Evolutionary conservation across 2,113 vertebrate genomes (phyloP).

Genomic region (Laticauda laticaudata): DNA sequence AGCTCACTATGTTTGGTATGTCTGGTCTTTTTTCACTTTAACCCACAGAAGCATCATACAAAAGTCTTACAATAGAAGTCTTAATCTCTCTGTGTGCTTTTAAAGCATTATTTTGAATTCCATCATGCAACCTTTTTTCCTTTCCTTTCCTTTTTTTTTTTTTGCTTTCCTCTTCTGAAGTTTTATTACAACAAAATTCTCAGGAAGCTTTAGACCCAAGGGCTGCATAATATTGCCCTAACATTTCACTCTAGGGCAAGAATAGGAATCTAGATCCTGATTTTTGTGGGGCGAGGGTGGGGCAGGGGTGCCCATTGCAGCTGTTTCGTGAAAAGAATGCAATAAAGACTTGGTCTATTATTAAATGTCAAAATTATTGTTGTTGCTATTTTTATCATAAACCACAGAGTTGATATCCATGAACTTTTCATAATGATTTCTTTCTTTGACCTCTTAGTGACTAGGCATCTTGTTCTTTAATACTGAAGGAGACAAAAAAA

Average conservation of each 20-base stretch:
- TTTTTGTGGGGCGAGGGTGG: conserved; percentile 53
- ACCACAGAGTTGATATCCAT: conserved; percentile 73
- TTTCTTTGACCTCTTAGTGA: conserved; percentile 84
- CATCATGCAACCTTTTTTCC: conserved; percentile 72
- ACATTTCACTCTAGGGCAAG: conserved; percentile 74
- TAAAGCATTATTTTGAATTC: conserved; percentile 82
- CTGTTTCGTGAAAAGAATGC: conserved; percentile 68
- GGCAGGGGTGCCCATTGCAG: conserved; percentile 44
- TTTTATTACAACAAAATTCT: conserved; percentile 86
- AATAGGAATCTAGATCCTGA: conserved; percentile 60
- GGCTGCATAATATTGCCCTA: conserved; percentile 79
- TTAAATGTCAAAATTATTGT: conserved; percentile 67
- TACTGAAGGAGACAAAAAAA: conserved; percentile 76
- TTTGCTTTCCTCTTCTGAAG: conserved; percentile 71
- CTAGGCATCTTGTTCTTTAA: conserved; percentile 88
- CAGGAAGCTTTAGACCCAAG: conserved; percentile 83
- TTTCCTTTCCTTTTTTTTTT: conserved; percentile 40
- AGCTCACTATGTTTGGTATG: conserved; percentile 74
- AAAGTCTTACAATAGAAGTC: conserved; percentile 83
- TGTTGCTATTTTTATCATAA: conserved; percentile 58
- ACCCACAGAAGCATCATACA: conserved; percentile 80
- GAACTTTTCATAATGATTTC: conserved; percentile 82
- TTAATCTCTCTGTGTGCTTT: conserved; percentile 85
- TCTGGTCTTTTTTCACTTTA: conserved; percentile 78
- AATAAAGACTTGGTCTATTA: conserved; percentile 56